These are phyloP conservation scores for Escarpia spicata DNA, from an alignment of 2,888 invertebrate genomes.

Conservation along the genomic window DNA sequence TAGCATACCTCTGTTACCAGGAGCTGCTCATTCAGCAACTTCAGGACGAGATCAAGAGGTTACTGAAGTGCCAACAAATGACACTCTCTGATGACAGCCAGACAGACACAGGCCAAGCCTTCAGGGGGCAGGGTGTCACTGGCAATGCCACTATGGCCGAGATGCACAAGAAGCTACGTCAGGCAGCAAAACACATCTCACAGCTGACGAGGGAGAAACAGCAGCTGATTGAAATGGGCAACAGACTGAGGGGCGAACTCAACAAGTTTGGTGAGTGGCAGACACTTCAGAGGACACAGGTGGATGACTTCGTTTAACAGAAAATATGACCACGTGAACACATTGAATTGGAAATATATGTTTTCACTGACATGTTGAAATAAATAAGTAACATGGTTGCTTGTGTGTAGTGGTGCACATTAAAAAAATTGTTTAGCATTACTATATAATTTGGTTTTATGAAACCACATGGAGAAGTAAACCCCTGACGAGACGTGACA, in stretches of 20 bases:
- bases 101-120: not conserved
- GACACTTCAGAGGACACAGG: not conserved
- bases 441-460: too few species aligned
- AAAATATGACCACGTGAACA: not conserved
- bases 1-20: constrained; percentile 40
- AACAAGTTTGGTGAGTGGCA: constrained; percentile 47
- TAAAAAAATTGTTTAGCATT: too few species aligned
- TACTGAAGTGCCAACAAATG: constrained; percentile 31
- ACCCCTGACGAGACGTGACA: not conserved
- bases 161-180: constrained; percentile 53
- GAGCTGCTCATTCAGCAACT: constrained; percentile 64
- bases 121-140: constrained; percentile 23
- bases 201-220: constrained; percentile 61
- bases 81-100: not conserved
- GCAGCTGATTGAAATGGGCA: constrained; percentile 62
- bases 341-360: too few species aligned
- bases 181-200: constrained; percentile 58
- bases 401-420: too few species aligned
- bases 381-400: too few species aligned
- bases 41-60: constrained; percentile 58
- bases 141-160: constrained; percentile 32
- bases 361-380: too few species aligned
- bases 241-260: constrained; percentile 59
- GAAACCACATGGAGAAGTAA: not conserved
- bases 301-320: not conserved